A percentile compares a stretch with the other conserved stretches of the same genome.
Conservation (phyloP, 2,113 vertebrate species). For the Pongo pygmaeus region DNA sequence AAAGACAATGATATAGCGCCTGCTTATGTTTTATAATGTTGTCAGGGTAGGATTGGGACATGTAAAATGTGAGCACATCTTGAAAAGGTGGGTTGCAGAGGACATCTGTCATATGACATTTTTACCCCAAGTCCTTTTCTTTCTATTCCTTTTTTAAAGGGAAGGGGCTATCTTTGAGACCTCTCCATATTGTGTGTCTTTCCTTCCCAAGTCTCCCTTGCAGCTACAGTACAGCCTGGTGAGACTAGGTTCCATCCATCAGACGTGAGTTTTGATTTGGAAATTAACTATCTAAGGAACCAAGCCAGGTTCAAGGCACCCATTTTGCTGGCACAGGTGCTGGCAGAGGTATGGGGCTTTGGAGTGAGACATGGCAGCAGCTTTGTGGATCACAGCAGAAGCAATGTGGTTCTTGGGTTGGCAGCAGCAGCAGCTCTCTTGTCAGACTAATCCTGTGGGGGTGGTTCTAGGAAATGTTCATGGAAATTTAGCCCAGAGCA, state of each 20-base stretch:
- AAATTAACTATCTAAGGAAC: neutral
- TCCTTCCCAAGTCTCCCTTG: neutral
- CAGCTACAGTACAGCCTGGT: neutral
- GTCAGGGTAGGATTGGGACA: neutral
- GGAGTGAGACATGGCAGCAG: neutral
- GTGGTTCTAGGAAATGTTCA: slow-evolving; percentile 35
- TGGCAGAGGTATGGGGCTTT: neutral
- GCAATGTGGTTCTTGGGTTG: neutral
- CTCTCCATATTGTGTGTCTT: neutral
- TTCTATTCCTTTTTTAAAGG: neutral
- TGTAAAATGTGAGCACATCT: neutral
- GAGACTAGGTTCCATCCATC: neutral
- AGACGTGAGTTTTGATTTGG: neutral
- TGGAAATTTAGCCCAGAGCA: slow-evolving; percentile 1
- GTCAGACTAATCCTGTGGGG: neutral
- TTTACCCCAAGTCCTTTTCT: neutral
- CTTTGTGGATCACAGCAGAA: neutral
- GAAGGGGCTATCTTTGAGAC: neutral
- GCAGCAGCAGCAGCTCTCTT: neutral
- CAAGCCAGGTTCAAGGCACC: neutral
- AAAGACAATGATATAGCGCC: neutral
- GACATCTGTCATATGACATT: neutral
- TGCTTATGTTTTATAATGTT: neutral
- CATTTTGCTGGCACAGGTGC: neutral
- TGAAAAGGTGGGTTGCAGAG: neutral